phyloP scores from a whole-genome alignment of 2,113 vertebrate genomes.

The Myotis brandtii region DNA sequence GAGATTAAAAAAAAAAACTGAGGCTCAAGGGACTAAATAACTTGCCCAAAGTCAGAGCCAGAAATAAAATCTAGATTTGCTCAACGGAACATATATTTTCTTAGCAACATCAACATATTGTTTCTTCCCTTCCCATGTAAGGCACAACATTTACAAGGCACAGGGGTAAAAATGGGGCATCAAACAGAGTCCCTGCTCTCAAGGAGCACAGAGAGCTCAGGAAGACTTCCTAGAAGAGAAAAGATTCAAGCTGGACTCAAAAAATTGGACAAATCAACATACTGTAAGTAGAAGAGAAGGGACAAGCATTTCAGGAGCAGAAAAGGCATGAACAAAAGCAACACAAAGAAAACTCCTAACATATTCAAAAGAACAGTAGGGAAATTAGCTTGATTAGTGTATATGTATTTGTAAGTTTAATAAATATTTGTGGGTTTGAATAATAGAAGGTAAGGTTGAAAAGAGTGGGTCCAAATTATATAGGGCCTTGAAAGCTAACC shows the following conservation, averaged over 20 bases:
- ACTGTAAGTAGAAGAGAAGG: neutral
- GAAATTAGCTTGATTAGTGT: conserved; percentile 5
- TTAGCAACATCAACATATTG: neutral
- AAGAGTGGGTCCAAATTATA: conserved; percentile 56
- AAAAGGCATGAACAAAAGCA: conserved; percentile 24
- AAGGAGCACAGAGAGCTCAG: neutral
- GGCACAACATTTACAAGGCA: neutral
- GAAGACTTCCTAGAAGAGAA: neutral
- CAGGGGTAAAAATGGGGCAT: neutral
- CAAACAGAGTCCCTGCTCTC: neutral
- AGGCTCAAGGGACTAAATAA: neutral
- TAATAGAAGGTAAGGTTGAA: conserved; percentile 62
- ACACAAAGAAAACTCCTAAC: conserved; percentile 17
- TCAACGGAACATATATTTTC: neutral
- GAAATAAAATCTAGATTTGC: neutral
- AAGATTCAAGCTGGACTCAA: neutral
- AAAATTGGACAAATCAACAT: neutral
- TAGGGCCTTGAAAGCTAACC: conserved; percentile 54
- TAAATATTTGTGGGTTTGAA: conserved; percentile 67
- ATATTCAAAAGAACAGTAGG: conserved; percentile 6
- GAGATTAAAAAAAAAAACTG: neutral
- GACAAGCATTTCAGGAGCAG: neutral
- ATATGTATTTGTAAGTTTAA: neutral
- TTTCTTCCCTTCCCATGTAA: neutral
- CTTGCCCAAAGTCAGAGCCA: neutral